Evolutionary conservation across 2,113 vertebrate species (phyloP), one percentile per base, ranked within the genome.

Genomic region (Halichoeres trimaculatus): DNA sequence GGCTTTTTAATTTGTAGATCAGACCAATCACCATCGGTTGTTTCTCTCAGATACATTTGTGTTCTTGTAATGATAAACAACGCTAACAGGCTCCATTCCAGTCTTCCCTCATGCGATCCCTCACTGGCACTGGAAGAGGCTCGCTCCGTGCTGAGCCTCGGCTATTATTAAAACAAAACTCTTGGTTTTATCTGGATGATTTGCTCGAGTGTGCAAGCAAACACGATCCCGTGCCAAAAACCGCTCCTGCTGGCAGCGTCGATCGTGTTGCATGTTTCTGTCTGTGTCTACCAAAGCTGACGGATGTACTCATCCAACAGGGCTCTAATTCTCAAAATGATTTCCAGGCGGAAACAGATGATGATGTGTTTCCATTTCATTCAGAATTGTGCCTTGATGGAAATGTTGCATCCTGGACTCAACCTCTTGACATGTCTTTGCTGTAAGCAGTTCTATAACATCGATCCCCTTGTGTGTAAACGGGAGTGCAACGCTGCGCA

Each of bases 111-210:
- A n/a, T 48, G 34, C 57, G 43, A 64, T 65, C 34, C 10, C 5
- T 7, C 8, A 0, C 22, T 67, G 60, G 70, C 58, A 53, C 48
- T 7, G 23, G 22, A 52, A 53, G 45, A 81, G 62, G 54, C 41
- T 19, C 45, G 30, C 67, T 69, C 41, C 26, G 55, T 78, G 65
- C 50, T 4, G 23, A 30, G 67, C 59, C 60, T 47, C n/a, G 34
- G 45, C 56, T 79, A 70, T 76, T 67, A 78, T 59, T 70, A 69
- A 84, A 88, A 77, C 51, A 68, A 78, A 83, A 84, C 36, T 75
- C 59, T 65, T 34, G 56, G 59, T 75, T 81, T 81, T 35, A 63
- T 69, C 58, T 74, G 55, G 61, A 43, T 45, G 54, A 87, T 80
- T 77, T 63, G 17, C 54, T 70, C 22, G 3, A 61, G 61, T 58